Conservation (phyloP, 2,888 invertebrate genomes). For the Chymomyza fuscimana region DNA sequence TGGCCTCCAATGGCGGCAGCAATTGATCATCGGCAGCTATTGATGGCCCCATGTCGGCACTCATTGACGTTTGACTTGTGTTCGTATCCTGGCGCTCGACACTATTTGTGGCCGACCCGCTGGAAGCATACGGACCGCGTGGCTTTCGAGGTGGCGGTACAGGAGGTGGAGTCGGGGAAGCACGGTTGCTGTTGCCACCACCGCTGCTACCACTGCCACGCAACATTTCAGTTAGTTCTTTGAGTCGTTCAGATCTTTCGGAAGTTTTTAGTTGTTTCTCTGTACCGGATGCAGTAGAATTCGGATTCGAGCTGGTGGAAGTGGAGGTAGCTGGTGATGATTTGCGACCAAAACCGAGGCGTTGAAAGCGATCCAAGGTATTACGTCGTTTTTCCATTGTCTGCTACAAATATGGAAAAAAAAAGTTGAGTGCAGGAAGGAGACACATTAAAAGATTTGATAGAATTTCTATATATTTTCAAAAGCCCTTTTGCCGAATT, state of each 20-base stretch:
- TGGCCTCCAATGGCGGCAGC: constrained; percentile 3
- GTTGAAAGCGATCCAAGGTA: constrained; percentile 91
- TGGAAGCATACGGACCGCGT: constrained; percentile 52
- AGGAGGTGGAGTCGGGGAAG: constrained; percentile 80
- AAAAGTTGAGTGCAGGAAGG: background rate
- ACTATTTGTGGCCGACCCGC: constrained; percentile 81
- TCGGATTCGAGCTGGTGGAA: constrained; percentile 23
- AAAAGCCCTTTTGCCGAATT: background rate
- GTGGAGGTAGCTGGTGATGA: constrained; percentile 63
- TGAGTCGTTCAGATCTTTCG: constrained; percentile 86
- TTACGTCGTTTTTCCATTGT: constrained; percentile 81
- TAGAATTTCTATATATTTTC: too few relatives aligned
- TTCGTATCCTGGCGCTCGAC: constrained; percentile 66
- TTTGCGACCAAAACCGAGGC: constrained; percentile 85
- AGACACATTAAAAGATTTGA: constrained; percentile 1
- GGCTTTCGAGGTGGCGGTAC: constrained; percentile 82
- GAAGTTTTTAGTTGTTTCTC: constrained; percentile 77
- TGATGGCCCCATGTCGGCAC: constrained; percentile 37
- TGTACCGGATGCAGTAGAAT: constrained; percentile 34
- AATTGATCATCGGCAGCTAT: constrained; percentile 45
- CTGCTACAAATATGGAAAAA: constrained; percentile 58
- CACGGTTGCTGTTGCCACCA: constrained; percentile 81
- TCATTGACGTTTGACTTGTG: constrained; percentile 36
- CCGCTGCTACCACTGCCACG: constrained; percentile 82
- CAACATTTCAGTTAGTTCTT: constrained; percentile 89